Percentiles rank a stretch among this genome's conserved stretches.
Evolutionary conservation across 2,888 invertebrate genomes (phyloP).

Genomic region (Oxystoma pomonae): DNA sequence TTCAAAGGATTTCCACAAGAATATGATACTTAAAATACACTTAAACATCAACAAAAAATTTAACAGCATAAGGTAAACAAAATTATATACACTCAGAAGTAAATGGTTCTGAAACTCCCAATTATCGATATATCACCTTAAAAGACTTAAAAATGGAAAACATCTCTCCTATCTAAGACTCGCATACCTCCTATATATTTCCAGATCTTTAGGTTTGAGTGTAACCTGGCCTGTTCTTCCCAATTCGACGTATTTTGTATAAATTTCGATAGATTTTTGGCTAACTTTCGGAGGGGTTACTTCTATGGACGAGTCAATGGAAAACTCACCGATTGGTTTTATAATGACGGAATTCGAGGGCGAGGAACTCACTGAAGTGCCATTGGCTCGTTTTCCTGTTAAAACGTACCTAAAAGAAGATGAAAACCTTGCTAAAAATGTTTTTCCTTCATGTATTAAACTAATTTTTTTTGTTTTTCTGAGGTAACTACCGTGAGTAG

Average conservation of each 20-base stretch:
- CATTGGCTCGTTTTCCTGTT: slow-evolving; percentile 60
- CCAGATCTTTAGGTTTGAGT: slow-evolving; percentile 48
- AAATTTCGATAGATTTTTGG: slow-evolving; percentile 60
- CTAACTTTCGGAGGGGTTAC: slow-evolving; percentile 65
- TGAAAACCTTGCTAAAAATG: too few relatives aligned
- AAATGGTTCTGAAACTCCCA: too few relatives aligned
- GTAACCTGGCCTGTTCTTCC: slow-evolving; percentile 52
- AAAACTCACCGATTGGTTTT: slow-evolving; percentile 61
- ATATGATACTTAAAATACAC: too few relatives aligned
- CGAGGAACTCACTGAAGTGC: slow-evolving; percentile 48
- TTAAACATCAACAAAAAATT: too few relatives aligned
- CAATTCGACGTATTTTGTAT: slow-evolving; percentile 61
- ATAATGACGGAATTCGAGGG: slow-evolving; percentile 51
- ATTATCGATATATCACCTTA: too few relatives aligned
- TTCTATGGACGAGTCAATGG: slow-evolving; percentile 59
- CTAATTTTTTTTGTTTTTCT: too few relatives aligned
- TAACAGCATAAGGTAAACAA: too few relatives aligned
- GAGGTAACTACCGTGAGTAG: too few relatives aligned
- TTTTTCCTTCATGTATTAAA: too few relatives aligned
- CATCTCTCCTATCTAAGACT: slow-evolving; percentile 36
- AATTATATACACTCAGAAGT: too few relatives aligned
- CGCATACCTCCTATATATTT: slow-evolving; percentile 50
- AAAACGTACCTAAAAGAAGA: slow-evolving; percentile 57
- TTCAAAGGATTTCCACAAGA: too few relatives aligned
- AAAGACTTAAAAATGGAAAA: too few relatives aligned